Conservation (phyloP, 2,888 invertebrate genomes). For the Brachylomia viminalis region DNA sequence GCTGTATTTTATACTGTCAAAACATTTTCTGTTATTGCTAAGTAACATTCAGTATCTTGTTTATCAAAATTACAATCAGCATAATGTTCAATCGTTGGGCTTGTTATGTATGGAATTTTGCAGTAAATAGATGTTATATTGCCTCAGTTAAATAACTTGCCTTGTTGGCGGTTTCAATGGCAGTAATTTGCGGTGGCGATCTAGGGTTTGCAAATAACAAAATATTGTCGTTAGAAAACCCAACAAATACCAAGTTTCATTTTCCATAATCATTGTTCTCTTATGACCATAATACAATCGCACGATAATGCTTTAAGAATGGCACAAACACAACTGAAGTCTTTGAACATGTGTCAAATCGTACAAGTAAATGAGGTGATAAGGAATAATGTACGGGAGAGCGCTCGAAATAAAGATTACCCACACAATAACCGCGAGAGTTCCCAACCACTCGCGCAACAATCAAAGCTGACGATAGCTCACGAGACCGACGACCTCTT, state of each 20-base stretch:
- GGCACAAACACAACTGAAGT: neutral
- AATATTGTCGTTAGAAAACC: neutral
- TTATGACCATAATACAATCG: neutral
- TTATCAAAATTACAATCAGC: constrained; percentile 11
- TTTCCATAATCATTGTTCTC: neutral
- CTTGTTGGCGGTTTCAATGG: constrained; percentile 25
- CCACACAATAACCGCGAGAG: neutral
- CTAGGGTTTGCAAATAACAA: constrained; percentile 16
- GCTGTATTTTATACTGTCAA: constrained; percentile 3
- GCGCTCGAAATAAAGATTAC: neutral
- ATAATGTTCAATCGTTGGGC: neutral
- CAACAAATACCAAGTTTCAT: neutral
- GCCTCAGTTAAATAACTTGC: constrained; percentile 1
- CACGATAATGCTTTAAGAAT: neutral
- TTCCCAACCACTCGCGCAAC: neutral
- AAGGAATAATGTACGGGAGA: neutral
- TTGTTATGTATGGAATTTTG: constrained; percentile 17
- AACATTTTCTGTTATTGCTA: constrained; percentile 27
- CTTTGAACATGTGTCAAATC: neutral
- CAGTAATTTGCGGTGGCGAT: constrained; percentile 27
- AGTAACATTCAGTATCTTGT: neutral
- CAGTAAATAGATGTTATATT: constrained; percentile 14
- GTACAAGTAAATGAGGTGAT: neutral
- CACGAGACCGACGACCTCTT: neutral
- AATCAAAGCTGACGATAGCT: neutral